Percentiles rank a stretch among this genome's conserved stretches.
These are phyloP conservation scores for Anneissia japonica DNA, from an alignment of 35 echinoderm and acorn worm genomes.

Conservation along the genomic window DNA sequence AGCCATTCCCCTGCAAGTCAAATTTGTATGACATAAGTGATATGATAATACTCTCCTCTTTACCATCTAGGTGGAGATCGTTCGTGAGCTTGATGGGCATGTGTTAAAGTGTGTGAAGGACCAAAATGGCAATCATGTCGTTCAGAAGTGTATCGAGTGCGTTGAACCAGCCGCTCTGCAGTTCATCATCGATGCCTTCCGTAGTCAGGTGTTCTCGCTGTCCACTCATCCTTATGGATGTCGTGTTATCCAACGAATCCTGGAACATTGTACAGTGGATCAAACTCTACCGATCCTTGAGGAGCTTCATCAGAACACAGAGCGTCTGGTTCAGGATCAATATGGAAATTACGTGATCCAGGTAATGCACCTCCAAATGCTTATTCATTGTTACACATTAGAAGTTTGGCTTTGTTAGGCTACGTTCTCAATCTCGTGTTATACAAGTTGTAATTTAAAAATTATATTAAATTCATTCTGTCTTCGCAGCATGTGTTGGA, in stretches of 20 bases:
- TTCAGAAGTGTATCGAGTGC: slow-evolving; percentile 99
- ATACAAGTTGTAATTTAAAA: too few species aligned
- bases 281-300: slow-evolving; percentile 96
- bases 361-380: slow-evolving; percentile 33
- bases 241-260: slow-evolving; percentile 95
- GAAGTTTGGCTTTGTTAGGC: neutral
- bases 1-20: too few species aligned
- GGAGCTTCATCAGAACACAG: slow-evolving; percentile 90
- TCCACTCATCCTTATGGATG: slow-evolving; percentile 97
- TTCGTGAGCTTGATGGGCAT: slow-evolving; percentile 92
- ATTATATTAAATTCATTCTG: too few species aligned
- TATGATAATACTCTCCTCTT: too few species aligned
- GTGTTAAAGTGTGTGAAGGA: slow-evolving; percentile 99
- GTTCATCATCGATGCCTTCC: slow-evolving; percentile 98
- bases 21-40: too few species aligned
- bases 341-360: slow-evolving; percentile 99
- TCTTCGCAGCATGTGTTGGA: slow-evolving; percentile 89
- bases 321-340: slow-evolving; percentile 92
- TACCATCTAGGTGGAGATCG: slow-evolving; percentile 72
- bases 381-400: neutral
- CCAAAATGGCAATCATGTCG: slow-evolving; percentile 98
- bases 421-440: too few species aligned
- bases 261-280: slow-evolving; percentile 95
- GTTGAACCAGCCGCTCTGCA: slow-evolving; percentile 88
- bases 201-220: slow-evolving; percentile 81